Conservation (phyloP, 2,113 vertebrate species). For the Myotis brandtii region DNA sequence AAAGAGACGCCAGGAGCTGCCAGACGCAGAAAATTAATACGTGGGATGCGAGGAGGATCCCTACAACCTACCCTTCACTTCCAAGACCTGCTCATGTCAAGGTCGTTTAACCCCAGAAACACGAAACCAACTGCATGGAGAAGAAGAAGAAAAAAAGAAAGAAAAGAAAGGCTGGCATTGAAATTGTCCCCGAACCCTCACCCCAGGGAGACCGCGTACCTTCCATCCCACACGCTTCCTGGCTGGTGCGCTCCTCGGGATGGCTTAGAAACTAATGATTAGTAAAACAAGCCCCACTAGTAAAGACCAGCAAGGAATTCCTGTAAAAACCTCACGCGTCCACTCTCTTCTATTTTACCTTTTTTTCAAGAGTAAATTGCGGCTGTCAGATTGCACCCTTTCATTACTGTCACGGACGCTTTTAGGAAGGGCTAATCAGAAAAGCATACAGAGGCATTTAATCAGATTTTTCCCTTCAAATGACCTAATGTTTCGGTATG, state of each 20-base stretch:
- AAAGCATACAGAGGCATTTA: conserved; percentile 86
- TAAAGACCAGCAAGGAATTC: conserved; percentile 80
- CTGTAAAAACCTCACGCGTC: conserved; percentile 59
- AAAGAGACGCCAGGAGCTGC: conserved; percentile 52
- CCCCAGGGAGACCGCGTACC: conserved; percentile 43
- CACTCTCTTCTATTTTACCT: conserved; percentile 76
- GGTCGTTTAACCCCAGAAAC: conserved; percentile 36
- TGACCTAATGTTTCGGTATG: conserved; percentile 87
- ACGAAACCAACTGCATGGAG: rapidly evolving
- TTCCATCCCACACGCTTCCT: conserved; percentile 55
- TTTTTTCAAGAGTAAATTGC: conserved; percentile 80
- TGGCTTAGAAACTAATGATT: conserved; percentile 58
- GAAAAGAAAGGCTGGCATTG: background rate
- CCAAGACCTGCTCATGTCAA: background rate
- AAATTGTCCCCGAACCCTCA: conserved; percentile 47
- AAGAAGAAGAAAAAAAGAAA: background rate
- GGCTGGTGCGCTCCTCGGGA: conserved; percentile 49
- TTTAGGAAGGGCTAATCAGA: conserved; percentile 85
- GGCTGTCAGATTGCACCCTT: conserved; percentile 84
- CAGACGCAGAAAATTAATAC: conserved; percentile 14
- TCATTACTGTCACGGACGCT: conserved; percentile 83
- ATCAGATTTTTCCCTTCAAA: conserved; percentile 80
- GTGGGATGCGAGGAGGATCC: background rate
- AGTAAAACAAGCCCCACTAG: conserved; percentile 67
- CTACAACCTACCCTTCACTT: background rate